Conservation (phyloP, 1,140 invertebrate species). For the Bombus vancouverensis region DNA sequence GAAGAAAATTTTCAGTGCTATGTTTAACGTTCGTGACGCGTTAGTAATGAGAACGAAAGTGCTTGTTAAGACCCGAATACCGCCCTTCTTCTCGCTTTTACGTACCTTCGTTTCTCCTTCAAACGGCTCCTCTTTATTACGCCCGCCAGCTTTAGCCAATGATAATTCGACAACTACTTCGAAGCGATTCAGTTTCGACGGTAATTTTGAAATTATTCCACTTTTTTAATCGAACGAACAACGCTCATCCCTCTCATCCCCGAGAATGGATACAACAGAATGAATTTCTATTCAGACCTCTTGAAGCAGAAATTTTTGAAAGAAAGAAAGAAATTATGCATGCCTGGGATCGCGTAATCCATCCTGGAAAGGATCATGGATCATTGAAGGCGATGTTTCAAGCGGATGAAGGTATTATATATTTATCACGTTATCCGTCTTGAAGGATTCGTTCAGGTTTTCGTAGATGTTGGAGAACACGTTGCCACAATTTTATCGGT, state of each 20-base stretch:
- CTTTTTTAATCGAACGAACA: neutral
- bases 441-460: neutral
- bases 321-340: neutral
- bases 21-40: conserved; percentile 12
- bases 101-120: neutral
- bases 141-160: neutral
- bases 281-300: neutral
- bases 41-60: neutral
- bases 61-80: neutral
- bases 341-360: neutral
- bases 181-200: neutral
- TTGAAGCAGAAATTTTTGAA: neutral
- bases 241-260: neutral
- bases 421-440: neutral
- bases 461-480: neutral
- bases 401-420: neutral
- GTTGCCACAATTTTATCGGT: neutral
- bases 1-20: neutral
- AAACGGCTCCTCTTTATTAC: neutral
- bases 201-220: neutral
- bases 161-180: neutral
- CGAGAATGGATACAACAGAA: neutral
- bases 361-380: too few relatives aligned
- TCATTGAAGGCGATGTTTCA: too few relatives aligned
- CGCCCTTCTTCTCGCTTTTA: neutral